Conservation (phyloP, 1,140 invertebrate genomes). For the Orchestia grillus region DNA sequence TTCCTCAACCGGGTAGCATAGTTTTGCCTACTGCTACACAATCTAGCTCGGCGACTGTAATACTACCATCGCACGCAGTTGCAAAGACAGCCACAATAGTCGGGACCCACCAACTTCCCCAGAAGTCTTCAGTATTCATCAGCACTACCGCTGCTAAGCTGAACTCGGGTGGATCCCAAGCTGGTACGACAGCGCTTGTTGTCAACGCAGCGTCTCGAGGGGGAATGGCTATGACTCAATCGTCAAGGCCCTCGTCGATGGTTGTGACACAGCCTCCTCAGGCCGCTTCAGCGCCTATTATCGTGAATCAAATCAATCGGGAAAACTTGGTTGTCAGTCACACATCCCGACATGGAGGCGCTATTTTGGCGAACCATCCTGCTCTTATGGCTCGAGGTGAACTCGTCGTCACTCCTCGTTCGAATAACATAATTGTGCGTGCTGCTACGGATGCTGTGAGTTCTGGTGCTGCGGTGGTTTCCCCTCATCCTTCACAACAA, state of each 20-base stretch:
- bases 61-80: slow-evolving; percentile 1
- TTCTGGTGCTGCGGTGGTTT: not conserved
- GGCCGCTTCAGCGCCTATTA: not conserved
- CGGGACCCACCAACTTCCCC: not conserved
- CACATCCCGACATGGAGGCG: not conserved
- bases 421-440: not conserved
- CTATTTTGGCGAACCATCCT: slow-evolving; percentile 11
- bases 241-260: not conserved
- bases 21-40: not conserved
- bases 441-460: not conserved
- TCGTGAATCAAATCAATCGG: not conserved
- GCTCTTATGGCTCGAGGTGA: not conserved
- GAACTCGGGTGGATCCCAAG: not conserved
- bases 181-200: not conserved
- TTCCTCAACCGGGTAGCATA: not conserved
- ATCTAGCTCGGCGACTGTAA: slow-evolving; percentile 10
- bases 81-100: slow-evolving; percentile 20
- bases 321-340: slow-evolving; percentile 15
- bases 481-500: not conserved
- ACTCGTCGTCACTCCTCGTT: slow-evolving; percentile 21
- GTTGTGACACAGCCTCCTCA: not conserved
- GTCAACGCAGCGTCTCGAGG: not conserved
- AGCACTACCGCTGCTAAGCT: slow-evolving; percentile 1
- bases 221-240: not conserved
- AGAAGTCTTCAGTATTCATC: slow-evolving; percentile 14